A percentile compares a stretch with the other conserved stretches of the same genome.
Evolutionary conservation across 2,888 invertebrate species (phyloP).

Genomic region (Acleris holmiana): DNA sequence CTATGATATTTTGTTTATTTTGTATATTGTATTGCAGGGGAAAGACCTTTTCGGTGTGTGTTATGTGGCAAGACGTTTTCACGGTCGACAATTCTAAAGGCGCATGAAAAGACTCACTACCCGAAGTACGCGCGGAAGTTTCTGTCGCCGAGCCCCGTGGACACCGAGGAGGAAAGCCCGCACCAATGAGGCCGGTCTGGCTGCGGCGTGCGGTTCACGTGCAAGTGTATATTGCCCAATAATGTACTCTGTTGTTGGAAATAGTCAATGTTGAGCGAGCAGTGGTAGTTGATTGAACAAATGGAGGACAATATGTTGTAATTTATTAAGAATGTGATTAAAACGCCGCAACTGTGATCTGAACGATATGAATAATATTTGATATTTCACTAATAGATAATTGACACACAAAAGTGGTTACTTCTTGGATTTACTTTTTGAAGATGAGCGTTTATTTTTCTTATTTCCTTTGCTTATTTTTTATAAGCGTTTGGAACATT

Average conservation of each 20-base stretch:
- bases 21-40: constrained; percentile 80
- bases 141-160: constrained; percentile 93
- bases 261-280: constrained; percentile 68
- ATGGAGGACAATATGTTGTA: constrained; percentile 81
- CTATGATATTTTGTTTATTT: constrained; percentile 2
- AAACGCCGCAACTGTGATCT: constrained; percentile 85
- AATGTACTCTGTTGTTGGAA: constrained; percentile 57
- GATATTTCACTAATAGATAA: constrained; percentile 84
- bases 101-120: constrained; percentile 96
- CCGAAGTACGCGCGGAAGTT: constrained; percentile 96
- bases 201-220: constrained; percentile 59
- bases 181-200: constrained; percentile 83
- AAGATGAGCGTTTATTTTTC: constrained; percentile 54
- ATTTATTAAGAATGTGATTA: constrained; percentile 84
- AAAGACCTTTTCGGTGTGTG: constrained; percentile 94
- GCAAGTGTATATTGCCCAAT: constrained; percentile 61
- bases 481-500: constrained; percentile 60
- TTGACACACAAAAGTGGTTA: constrained; percentile 76
- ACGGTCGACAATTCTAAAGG: constrained; percentile 94
- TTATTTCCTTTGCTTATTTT: constrained; percentile 58
- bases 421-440: constrained; percentile 60
- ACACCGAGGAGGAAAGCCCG: constrained; percentile 92
- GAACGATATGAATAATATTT: constrained; percentile 85
- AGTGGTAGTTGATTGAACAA: constrained; percentile 75
- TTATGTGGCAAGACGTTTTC: constrained; percentile 96